These are phyloP conservation scores for Cremastinae sp. DNA, from an alignment of 2,888 invertebrate genomes.

Conservation along the genomic window DNA sequence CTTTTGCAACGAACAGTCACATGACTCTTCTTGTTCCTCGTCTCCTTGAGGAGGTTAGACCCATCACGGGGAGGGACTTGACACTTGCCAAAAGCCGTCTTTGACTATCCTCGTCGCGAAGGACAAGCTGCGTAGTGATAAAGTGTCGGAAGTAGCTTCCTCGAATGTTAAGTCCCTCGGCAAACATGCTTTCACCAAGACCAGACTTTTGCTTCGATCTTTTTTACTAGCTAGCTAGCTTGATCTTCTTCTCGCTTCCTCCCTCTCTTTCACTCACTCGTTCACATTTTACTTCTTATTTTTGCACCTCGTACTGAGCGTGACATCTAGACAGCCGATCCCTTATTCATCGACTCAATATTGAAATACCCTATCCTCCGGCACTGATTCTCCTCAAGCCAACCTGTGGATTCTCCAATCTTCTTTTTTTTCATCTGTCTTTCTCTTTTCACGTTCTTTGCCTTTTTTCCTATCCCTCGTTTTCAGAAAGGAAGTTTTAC, in stretches of 20 bases:
- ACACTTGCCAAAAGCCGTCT: slow-evolving; percentile 10
- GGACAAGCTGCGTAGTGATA: slow-evolving; percentile 56
- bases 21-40: slow-evolving; percentile 41
- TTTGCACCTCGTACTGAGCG: slow-evolving; percentile 52
- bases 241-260: slow-evolving; percentile 10
- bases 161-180: slow-evolving; percentile 56
- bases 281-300: slow-evolving; percentile 47
- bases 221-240: background rate
- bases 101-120: slow-evolving; percentile 56
- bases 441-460: slow-evolving; percentile 5
- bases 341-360: slow-evolving; percentile 69
- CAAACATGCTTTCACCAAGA: slow-evolving; percentile 59
- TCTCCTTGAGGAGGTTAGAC: slow-evolving; percentile 6
- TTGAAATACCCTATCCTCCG: slow-evolving; percentile 62
- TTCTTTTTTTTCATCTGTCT: slow-evolving; percentile 3
- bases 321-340: slow-evolving; percentile 63
- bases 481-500: background rate
- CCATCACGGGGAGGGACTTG: background rate
- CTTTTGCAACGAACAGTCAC: slow-evolving; percentile 68
- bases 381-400: slow-evolving; percentile 60
- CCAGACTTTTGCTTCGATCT: slow-evolving; percentile 43
- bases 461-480: slow-evolving; percentile 14
- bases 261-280: slow-evolving; percentile 37
- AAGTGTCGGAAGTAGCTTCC: slow-evolving; percentile 52
- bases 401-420: slow-evolving; percentile 65